Conservation (phyloP, 2,888 invertebrate species). For the Perizoma affinitatum region DNA sequence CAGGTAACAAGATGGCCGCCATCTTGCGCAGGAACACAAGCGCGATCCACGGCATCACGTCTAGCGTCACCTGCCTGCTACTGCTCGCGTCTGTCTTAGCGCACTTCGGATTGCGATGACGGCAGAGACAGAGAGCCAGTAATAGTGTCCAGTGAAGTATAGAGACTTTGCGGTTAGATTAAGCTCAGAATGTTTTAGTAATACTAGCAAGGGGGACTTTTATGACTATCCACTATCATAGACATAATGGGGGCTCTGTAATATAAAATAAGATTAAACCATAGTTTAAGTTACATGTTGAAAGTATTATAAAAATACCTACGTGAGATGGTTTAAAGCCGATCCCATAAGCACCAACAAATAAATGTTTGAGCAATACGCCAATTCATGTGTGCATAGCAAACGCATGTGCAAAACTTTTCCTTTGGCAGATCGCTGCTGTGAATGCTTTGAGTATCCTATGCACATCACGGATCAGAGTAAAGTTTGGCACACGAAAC, state of each 20-base stretch:
- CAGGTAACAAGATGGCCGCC: conserved; percentile 82
- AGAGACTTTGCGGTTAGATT: conserved; percentile 17
- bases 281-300: background rate
- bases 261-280: background rate
- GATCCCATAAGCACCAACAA: too few relatives aligned
- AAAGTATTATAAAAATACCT: background rate
- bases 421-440: too few relatives aligned
- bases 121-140: conserved; percentile 44
- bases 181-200: conserved; percentile 5
- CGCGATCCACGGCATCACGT: conserved; percentile 77
- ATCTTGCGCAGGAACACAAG: conserved; percentile 78
- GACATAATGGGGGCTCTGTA: too few relatives aligned
- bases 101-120: conserved; percentile 78
- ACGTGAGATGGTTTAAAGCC: too few relatives aligned
- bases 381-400: too few relatives aligned
- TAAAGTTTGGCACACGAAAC: too few relatives aligned
- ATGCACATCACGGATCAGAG: too few relatives aligned
- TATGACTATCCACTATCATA: background rate
- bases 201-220: background rate
- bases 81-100: conserved; percentile 67
- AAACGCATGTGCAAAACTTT: too few relatives aligned
- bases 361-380: too few relatives aligned
- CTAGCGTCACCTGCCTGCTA: conserved; percentile 71
- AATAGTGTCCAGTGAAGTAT: conserved; percentile 43
- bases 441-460: too few relatives aligned